Evolutionary conservation across 2,888 invertebrate species (phyloP).

Genomic region (Odontocolon sp.): DNA sequence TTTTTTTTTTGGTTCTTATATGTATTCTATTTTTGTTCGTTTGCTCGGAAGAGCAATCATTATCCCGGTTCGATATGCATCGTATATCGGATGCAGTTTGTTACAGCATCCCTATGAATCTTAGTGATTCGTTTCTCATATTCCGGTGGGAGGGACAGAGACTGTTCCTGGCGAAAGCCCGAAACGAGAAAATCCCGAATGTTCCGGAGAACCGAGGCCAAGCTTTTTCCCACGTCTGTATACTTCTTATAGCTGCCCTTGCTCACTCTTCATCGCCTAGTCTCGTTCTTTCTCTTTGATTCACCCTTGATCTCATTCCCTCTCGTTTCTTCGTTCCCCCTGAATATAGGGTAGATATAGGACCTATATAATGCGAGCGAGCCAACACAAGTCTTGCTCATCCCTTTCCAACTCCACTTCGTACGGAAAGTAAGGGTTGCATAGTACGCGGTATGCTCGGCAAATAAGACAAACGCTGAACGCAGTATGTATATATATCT

Average conservation of each 20-base stretch:
- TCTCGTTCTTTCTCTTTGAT: constrained; percentile 63
- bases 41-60: constrained; percentile 37
- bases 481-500: constrained; percentile 48
- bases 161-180: constrained; percentile 21
- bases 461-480: constrained; percentile 71
- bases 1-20: too few species aligned
- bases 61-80: constrained; percentile 15
- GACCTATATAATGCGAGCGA: constrained; percentile 5
- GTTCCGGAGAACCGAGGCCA: constrained; percentile 38
- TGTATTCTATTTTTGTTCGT: constrained; percentile 37
- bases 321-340: constrained; percentile 51
- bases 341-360: constrained; percentile 40
- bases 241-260: constrained; percentile 55
- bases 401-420: constrained; percentile 54
- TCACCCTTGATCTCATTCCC: constrained; percentile 54
- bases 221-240: constrained; percentile 65
- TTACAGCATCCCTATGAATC: background rate
- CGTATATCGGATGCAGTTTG: background rate
- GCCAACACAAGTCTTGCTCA: constrained; percentile 39
- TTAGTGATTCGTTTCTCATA: constrained; percentile 25
- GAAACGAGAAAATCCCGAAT: constrained; percentile 23
- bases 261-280: constrained; percentile 60
- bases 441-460: constrained; percentile 64
- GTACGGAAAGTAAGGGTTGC: constrained; percentile 78
- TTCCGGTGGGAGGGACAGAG: constrained; percentile 9